Conservation (phyloP, 2,797 vertebrate genomes). For the Coluber constrictor region DNA sequence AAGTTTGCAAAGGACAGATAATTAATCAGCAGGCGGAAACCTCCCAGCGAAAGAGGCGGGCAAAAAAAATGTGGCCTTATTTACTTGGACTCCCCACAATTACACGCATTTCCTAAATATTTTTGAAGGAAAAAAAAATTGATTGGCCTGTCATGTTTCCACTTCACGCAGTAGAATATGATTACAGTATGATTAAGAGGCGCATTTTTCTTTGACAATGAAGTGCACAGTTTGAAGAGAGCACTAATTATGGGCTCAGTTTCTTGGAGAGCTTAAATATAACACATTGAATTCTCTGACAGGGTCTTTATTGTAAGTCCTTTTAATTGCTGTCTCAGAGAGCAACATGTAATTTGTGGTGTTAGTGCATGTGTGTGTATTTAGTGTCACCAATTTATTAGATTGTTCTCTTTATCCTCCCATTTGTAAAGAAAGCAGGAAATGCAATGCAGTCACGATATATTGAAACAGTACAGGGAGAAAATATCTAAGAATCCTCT, state of each 20-base stretch:
- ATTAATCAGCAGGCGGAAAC: slow-evolving; percentile 46
- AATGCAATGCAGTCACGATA: neutral
- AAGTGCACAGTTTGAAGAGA: slow-evolving; percentile 30
- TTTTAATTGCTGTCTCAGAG: slow-evolving; percentile 48
- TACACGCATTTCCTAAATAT: slow-evolving; percentile 44
- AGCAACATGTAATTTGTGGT: slow-evolving; percentile 12
- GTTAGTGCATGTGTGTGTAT: neutral
- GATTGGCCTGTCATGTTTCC: slow-evolving; percentile 33
- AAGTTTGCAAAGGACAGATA: slow-evolving; percentile 31
- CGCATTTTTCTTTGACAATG: slow-evolving; percentile 29
- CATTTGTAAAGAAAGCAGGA: neutral
- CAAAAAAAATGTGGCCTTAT: slow-evolving; percentile 44
- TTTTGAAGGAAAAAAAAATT: slow-evolving; percentile 39
- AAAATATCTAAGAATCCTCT: neutral
- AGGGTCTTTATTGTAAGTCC: slow-evolving; percentile 41
- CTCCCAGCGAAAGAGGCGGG: slow-evolving; percentile 27
- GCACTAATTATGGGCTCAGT: slow-evolving; percentile 48
- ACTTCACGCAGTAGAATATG: slow-evolving; percentile 16
- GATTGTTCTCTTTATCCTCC: neutral
- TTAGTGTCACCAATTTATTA: slow-evolving; percentile 17
- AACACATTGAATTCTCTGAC: slow-evolving; percentile 31
- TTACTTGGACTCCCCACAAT: slow-evolving; percentile 50
- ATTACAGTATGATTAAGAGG: slow-evolving; percentile 30
- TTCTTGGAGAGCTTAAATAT: slow-evolving; percentile 45
- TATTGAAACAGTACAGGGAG: neutral